A percentile compares a stretch with the other conserved stretches of the same genome.
These are phyloP conservation scores for Capitulum mitella DNA, from an alignment of 2,888 invertebrate species.

Conservation along the genomic window DNA sequence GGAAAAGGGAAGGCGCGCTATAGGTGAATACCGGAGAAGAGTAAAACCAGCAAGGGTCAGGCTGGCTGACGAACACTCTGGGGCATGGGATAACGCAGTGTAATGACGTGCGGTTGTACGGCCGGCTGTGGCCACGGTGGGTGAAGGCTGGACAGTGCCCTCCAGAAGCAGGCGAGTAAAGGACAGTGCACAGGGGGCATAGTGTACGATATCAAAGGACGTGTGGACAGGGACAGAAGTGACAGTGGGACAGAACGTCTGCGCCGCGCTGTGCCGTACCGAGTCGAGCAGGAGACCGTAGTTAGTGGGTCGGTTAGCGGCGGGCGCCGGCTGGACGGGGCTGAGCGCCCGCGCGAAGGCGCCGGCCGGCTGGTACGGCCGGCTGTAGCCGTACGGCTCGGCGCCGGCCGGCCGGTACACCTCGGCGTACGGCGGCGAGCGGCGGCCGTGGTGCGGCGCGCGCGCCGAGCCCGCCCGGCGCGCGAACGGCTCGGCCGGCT, in stretches of 20 bases:
- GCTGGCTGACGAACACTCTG: no score
- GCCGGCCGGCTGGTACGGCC: slow-evolving; percentile 2
- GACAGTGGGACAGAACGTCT: no score
- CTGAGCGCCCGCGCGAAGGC: slow-evolving; percentile 7
- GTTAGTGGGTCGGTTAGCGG: slow-evolving; percentile 9
- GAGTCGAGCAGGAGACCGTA: not conserved
- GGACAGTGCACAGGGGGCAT: not conserved
- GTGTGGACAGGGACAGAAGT: no score
- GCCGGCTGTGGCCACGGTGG: no score
- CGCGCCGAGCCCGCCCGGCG: slow-evolving; percentile 14
- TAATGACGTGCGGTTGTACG: no score
- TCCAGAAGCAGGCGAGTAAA: not conserved
- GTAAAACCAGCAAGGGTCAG: no score
- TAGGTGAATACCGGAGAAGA: no score
- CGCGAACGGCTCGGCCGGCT: not conserved
- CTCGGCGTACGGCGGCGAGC: slow-evolving; percentile 23
- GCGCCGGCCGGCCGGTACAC: not conserved
- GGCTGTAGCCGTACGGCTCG: slow-evolving; percentile 6
- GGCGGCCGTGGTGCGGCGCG: slow-evolving; percentile 1
- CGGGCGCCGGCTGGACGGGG: not conserved
- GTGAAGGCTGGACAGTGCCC: no score
- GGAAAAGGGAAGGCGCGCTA: no score
- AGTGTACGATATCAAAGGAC: not conserved
- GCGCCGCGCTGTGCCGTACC: no score
- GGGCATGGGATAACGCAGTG: no score